Evolutionary conservation across 2,888 invertebrate species (phyloP), one percentile per base, ranked within the genome.

Genomic region (Ophioninae sp.): DNA sequence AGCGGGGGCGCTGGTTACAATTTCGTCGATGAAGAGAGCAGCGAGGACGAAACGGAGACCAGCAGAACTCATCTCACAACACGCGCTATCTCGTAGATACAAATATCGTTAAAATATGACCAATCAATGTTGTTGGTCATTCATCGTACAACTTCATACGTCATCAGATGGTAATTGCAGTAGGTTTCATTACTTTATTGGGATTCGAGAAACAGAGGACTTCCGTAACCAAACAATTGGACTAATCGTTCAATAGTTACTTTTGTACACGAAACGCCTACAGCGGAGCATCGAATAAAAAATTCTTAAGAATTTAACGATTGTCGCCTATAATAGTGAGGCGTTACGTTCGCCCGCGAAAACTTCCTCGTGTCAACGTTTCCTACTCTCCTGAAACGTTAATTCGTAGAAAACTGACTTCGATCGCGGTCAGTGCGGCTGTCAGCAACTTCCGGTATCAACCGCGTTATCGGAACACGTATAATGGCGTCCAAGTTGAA

Each of bases 1-100:
- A 64, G 44, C 61, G 68, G 76, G 51, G 22, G 41, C 3, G 67
- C 67, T 58, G 72, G 68, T 8, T 73, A 59, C 44, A 68, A 20
- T 59, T 41, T 67, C 37, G 67, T 23, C 20, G 59, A 76, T 7
- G 64, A 2, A 2, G 64, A 76, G 0, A 71, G 37, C 23, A 59
- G 23, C 23, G 63, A n/a, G n/a, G 65, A 65, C 39, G 75, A 75
- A 65, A 63, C 22, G 0, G 41, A 76, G 7, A 58, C 17, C 51
- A 37, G 30, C 13, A 23, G 23, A 22, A 23, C 23, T 10, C 22
- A 30, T 58, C 67, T 75, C 23, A 41, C 58, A 10, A 63, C 63
- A 30, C 44, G 22, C 9, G 74, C 17, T 6, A 64, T 65, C 20
- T 75, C 74, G 23, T 68, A 22, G 58, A 59, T 13, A 13, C 20